These are phyloP conservation scores for Drosophila affinis DNA, from an alignment of 2,888 invertebrate species.

Conservation along the genomic window DNA sequence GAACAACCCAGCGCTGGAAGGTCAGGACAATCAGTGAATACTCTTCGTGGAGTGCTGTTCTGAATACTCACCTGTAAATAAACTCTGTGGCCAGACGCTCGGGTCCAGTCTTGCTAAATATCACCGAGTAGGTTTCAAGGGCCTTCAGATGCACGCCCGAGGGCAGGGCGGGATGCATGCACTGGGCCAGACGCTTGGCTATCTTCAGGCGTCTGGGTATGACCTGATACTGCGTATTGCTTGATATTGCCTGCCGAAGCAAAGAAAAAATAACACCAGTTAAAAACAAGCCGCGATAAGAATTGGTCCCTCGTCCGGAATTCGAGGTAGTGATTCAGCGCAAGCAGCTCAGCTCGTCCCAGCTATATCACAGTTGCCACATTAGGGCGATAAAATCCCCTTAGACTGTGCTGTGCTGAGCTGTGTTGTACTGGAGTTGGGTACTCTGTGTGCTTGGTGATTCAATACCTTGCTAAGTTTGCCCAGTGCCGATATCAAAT, in stretches of 20 bases:
- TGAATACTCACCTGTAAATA: constrained; percentile 88
- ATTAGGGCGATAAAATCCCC: not conserved
- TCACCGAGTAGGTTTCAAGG: constrained; percentile 94
- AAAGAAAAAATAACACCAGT: constrained; percentile 51
- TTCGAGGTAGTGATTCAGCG: constrained; percentile 22
- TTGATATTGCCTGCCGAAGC: constrained; percentile 87
- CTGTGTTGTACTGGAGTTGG: not conserved
- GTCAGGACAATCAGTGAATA: not conserved
- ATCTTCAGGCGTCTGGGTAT: constrained; percentile 94
- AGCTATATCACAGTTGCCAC: constrained; percentile 3
- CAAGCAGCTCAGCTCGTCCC: not conserved
- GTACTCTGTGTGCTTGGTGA: not conserved
- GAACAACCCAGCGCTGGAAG: constrained; percentile 88
- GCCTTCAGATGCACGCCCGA: constrained; percentile 96
- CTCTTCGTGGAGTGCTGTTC: not conserved
- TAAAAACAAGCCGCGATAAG: constrained; percentile 23
- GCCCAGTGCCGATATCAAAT: constrained; percentile 94
- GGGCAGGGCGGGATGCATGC: constrained; percentile 95
- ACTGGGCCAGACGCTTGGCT: constrained; percentile 95
- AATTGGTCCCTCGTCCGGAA: not conserved
- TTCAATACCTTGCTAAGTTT: constrained; percentile 93
- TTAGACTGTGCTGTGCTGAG: not conserved
- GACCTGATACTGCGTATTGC: constrained; percentile 92
- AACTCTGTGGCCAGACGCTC: constrained; percentile 92
- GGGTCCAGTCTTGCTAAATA: constrained; percentile 94